Base-by-base conservation (phyloP, 2,797 vertebrate genomes). In the Cuniculus paca region DNA sequence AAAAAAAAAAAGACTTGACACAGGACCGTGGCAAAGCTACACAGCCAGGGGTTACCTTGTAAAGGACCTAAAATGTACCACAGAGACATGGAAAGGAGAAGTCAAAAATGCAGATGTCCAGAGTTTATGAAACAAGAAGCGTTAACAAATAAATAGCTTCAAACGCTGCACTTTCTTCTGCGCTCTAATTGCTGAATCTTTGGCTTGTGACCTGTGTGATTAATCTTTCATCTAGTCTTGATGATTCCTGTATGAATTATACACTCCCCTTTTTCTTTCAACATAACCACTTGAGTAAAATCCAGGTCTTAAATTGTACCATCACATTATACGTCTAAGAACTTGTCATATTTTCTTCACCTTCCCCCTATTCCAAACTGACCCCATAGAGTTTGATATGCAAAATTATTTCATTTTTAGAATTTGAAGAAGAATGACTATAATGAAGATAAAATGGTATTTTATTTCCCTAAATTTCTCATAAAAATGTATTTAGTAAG, bases 211-310 rank as follows among this genome's bases (percentile, higher is more conserved):
- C 86, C 65, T 81, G 70, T 91, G 8, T 50, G 88, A 95, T 95
- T 95, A 97, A 96, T 78, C 75, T 95, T 96, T 92, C 97, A 94
- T 84, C 72, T 31, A 83, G 45, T 80, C 28, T 52, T 94, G 28
- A 86, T 87, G 88, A 90, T n/a, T 89, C 88, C 88, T 22, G 42
- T 36, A 95, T 97, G 79, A 95, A 95, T 98, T 95, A 97, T 91
- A 81, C 72, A 96, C 95, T 94, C 86, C 11, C 4, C 26, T 31
- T 17, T 79, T 92, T 93, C 70, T 60, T 85, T 65, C 70, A 92
- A 83, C 42, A 24, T 74, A 92, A 95, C 84, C 90, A 92, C 28
- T 80, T 94, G 72, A 96, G 91, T 78, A 80, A 95, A 95, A 88
- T 42, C 84, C 83, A 95, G 22, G 3, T 83, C 42, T 97, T 65